Evolutionary conservation across 2,113 vertebrate species (phyloP).

Genomic region (Oxyruncus cristatus): DNA sequence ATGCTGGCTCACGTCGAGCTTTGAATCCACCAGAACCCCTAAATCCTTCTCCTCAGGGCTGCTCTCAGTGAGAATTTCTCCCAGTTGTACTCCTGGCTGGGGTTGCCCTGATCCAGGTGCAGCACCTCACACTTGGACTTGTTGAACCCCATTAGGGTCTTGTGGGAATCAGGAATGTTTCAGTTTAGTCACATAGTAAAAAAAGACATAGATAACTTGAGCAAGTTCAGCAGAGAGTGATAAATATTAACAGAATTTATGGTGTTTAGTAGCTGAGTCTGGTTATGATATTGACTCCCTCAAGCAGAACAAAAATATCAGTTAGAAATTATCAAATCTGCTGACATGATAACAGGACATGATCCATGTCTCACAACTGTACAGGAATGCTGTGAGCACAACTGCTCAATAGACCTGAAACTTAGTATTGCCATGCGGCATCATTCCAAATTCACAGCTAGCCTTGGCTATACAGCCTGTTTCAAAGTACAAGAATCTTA

Average conservation of each 20-base stretch:
- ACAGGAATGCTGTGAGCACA: not conserved
- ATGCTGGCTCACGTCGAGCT: not conserved
- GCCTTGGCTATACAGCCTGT: not conserved
- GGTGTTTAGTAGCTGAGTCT: not conserved
- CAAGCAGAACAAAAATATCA: not conserved
- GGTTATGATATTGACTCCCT: not conserved
- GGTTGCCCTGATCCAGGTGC: not conserved
- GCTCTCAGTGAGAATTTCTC: not conserved
- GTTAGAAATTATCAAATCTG: not conserved
- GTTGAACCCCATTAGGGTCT: not conserved
- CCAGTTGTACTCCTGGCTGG: not conserved
- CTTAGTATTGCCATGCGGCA: not conserved
- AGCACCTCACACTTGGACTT: not conserved
- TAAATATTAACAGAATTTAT: not conserved
- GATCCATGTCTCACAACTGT: not conserved
- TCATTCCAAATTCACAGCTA: constrained; percentile 40
- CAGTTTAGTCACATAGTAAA: not conserved
- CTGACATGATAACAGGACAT: not conserved
- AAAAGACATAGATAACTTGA: not conserved
- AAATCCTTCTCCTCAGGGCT: not conserved
- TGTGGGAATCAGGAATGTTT: not conserved
- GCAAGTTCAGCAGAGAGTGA: not conserved
- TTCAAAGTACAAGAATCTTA: not conserved
- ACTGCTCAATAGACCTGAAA: not conserved
- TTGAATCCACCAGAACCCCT: not conserved